These are phyloP conservation scores for Dicrostonyx torquatus DNA, from an alignment of 2,797 vertebrate species.

Conservation along the genomic window DNA sequence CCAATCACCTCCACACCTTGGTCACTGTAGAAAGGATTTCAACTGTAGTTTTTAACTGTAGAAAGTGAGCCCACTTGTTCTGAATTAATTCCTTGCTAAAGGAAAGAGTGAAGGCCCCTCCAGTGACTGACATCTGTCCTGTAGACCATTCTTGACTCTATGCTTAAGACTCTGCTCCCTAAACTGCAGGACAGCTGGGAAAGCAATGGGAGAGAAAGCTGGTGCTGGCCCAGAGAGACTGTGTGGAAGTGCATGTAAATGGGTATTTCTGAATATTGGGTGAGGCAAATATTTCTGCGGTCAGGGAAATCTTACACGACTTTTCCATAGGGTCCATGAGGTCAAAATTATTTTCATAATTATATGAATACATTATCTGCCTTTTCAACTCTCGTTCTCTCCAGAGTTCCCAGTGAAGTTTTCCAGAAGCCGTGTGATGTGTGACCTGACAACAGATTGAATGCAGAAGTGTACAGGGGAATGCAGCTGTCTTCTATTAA, in stretches of 20 bases:
- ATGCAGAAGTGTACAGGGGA: slow-evolving; percentile 57
- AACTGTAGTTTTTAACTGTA: slow-evolving; percentile 22
- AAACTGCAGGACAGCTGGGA: neutral
- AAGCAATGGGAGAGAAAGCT: neutral
- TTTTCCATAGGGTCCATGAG: slow-evolving; percentile 14
- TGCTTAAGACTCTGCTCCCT: neutral
- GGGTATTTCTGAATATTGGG: neutral
- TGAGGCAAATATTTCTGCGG: slow-evolving; percentile 42
- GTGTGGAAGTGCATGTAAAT: neutral
- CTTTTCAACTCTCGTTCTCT: slow-evolving; percentile 63
- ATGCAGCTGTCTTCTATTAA: slow-evolving; percentile 71
- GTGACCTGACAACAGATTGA: slow-evolving; percentile 67
- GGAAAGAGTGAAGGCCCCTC: neutral
- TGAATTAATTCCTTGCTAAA: neutral
- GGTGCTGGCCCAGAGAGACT: neutral
- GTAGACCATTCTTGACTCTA: neutral
- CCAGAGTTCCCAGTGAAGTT: slow-evolving; percentile 44
- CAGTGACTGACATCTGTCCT: neutral
- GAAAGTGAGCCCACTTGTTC: slow-evolving; percentile 18
- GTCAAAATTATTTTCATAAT: slow-evolving; percentile 75
- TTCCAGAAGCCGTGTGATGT: slow-evolving; percentile 65
- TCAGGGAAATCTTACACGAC: slow-evolving; percentile 24
- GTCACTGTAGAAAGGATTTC: neutral
- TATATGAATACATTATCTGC: slow-evolving; percentile 58
- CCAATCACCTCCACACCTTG: neutral